These are phyloP conservation scores for Gila orcuttii DNA, from an alignment of 2,113 vertebrate genomes.

Conservation along the genomic window DNA sequence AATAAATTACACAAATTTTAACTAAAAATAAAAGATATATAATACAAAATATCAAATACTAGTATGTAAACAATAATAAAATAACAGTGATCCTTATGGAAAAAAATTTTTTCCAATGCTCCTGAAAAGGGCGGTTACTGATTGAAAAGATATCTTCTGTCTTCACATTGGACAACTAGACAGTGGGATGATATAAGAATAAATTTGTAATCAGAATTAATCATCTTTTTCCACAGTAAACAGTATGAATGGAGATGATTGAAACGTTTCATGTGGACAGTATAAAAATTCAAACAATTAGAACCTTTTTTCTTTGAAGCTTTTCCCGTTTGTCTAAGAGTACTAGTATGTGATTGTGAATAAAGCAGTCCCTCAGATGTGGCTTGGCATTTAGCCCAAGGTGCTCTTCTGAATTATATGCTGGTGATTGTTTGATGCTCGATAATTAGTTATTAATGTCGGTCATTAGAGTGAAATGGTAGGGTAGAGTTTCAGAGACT, in stretches of 20 bases:
- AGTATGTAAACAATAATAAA: background rate
- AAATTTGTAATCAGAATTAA: background rate
- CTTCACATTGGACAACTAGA: background rate
- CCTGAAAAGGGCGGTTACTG: background rate
- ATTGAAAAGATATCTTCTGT: background rate
- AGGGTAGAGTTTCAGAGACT: conserved; percentile 3
- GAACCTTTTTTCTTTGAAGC: background rate
- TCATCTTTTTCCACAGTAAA: background rate
- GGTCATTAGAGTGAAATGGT: background rate
- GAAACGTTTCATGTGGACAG: background rate
- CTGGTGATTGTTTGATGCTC: conserved; percentile 4
- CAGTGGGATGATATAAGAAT: background rate
- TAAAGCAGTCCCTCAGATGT: background rate
- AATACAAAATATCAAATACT: background rate
- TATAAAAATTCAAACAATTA: background rate
- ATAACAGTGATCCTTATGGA: background rate
- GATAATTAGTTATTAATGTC: conserved; percentile 11
- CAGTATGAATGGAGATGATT: background rate
- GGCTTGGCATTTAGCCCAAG: conserved; percentile 11
- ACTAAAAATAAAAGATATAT: background rate
- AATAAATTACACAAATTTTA: background rate
- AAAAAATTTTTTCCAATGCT: background rate
- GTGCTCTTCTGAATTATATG: conserved; percentile 11
- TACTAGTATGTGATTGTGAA: background rate
- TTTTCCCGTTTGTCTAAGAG: background rate